Evolutionary conservation across 2,888 invertebrate species (phyloP).

Genomic region (Petrophora chlorosata): DNA sequence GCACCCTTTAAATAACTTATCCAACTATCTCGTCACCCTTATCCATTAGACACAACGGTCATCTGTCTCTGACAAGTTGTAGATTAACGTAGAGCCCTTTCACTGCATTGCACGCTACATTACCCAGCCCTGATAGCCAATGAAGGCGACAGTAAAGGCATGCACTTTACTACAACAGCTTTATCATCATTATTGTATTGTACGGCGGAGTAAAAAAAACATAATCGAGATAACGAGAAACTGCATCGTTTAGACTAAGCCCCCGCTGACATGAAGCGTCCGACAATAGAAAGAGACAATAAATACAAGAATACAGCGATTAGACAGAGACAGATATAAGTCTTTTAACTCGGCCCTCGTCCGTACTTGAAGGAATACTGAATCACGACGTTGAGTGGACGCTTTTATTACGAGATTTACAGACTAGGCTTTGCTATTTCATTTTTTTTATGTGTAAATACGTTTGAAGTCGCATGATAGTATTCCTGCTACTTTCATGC

Average conservation of each 20-base stretch:
- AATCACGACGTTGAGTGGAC: constrained; percentile 56
- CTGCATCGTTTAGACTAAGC: constrained; percentile 56
- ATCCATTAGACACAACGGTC: constrained; percentile 24
- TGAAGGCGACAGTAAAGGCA: constrained; percentile 28
- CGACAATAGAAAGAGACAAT: constrained; percentile 48
- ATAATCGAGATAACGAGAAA: constrained; percentile 60
- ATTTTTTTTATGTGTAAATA: constrained; percentile 17
- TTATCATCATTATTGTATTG: constrained; percentile 40
- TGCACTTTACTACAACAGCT: constrained; percentile 37
- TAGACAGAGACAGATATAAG: constrained; percentile 48
- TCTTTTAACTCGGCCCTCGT: constrained; percentile 44
- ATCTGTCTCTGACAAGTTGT: constrained; percentile 36
- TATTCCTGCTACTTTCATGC: constrained; percentile 7
- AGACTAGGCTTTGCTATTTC: constrained; percentile 41
- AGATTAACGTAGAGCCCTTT: constrained; percentile 34
- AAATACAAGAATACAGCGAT: constrained; percentile 43
- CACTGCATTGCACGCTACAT: constrained; percentile 33
- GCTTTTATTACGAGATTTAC: constrained; percentile 59
- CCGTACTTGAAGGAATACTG: constrained; percentile 52
- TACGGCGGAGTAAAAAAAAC: constrained; percentile 46
- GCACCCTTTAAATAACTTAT: constrained; percentile 18
- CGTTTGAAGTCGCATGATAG: constrained; percentile 6
- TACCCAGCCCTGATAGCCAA: constrained; percentile 28
- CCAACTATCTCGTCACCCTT: constrained; percentile 23
- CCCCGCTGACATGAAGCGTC: constrained; percentile 48